Evolutionary conservation across 2,113 vertebrate genomes (phyloP).

Genomic region (Calypte anna): DNA sequence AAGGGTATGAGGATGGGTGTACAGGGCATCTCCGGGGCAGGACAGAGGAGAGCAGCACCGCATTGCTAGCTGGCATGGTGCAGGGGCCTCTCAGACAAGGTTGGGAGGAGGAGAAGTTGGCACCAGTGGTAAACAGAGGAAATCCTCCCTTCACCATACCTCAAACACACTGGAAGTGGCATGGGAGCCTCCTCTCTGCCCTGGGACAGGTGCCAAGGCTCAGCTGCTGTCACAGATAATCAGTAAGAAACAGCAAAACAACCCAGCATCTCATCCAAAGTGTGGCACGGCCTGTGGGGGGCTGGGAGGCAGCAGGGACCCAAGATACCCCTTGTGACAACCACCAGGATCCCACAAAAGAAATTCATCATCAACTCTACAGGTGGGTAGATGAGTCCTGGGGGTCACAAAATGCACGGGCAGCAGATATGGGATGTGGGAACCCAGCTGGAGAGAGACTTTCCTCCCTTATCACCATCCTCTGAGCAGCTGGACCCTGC

Average conservation of each 20-base stretch:
- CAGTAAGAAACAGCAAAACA: neutral
- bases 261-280: neutral
- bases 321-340: neutral
- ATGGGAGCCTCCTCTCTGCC: neutral
- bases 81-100: neutral
- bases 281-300: neutral
- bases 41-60: neutral
- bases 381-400: neutral
- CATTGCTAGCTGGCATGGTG: neutral
- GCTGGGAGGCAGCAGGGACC: neutral
- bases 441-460: neutral
- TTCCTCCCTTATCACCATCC: rapidly evolving
- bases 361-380: neutral
- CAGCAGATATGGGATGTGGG: neutral
- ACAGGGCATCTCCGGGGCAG: neutral
- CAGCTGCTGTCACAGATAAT: neutral
- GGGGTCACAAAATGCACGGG: neutral
- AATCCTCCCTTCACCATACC: neutral
- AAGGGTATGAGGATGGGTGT: too few relatives aligned
- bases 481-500: rapidly evolving
- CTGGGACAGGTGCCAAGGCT: neutral
- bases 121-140: neutral
- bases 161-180: neutral
- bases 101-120: neutral
- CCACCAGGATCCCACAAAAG: rapidly evolving